Conservation (phyloP, 2,797 vertebrate species). For the Amblyopsis hoosieri region DNA sequence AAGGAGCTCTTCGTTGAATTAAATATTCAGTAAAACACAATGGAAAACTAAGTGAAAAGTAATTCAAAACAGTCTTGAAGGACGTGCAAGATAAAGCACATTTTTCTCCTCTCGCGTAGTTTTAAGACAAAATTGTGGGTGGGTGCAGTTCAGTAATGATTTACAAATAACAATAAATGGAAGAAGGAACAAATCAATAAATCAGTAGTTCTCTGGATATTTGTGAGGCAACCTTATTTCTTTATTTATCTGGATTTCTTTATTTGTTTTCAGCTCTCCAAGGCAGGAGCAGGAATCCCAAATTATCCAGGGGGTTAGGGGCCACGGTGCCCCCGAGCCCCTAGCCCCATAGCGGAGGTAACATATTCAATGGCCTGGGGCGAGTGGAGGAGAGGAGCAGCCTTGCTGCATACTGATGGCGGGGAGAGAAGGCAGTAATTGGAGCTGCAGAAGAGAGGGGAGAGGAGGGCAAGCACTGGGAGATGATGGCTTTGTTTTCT, state of each 20-base stretch:
- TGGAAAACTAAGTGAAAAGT: neutral
- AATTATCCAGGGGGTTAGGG: slow-evolving; percentile 87
- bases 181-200: slow-evolving; percentile 82
- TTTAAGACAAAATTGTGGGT: slow-evolving; percentile 53
- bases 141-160: slow-evolving; percentile 72
- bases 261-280: slow-evolving; percentile 83
- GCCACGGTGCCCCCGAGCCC: slow-evolving; percentile 81
- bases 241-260: slow-evolving; percentile 70
- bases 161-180: slow-evolving; percentile 79
- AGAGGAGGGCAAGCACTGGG: slow-evolving; percentile 79
- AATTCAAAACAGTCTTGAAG: neutral
- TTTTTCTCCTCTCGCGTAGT: slow-evolving; percentile 19
- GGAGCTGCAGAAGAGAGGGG: slow-evolving; percentile 82
- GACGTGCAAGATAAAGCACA: neutral
- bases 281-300: slow-evolving; percentile 87
- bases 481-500: slow-evolving; percentile 86
- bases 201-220: slow-evolving; percentile 77
- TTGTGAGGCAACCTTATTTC: slow-evolving; percentile 68
- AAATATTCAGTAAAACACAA: no score
- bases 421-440: slow-evolving; percentile 84
- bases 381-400: slow-evolving; percentile 81
- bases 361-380: slow-evolving; percentile 96
- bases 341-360: slow-evolving; percentile 82
- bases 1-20: no score
- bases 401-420: slow-evolving; percentile 89